Evolutionary conservation across 2,888 invertebrate species (phyloP).

Genomic region (Cephus pulcher): DNA sequence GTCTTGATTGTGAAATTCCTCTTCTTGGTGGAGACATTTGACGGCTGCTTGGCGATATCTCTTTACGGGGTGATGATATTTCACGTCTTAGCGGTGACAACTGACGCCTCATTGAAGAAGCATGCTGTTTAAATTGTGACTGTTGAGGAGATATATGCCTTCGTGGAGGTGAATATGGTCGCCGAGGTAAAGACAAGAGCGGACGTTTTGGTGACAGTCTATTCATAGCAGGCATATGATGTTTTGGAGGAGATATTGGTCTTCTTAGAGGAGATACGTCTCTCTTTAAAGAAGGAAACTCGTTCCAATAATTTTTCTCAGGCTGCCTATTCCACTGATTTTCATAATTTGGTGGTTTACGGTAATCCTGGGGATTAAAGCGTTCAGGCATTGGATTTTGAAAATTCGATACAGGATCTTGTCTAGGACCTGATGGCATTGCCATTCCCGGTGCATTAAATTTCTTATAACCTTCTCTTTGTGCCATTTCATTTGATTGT

Average conservation of each 20-base stretch:
- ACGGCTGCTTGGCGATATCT: slow-evolving; percentile 25
- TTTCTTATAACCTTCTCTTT: slow-evolving; percentile 13
- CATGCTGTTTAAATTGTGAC: slow-evolving; percentile 12
- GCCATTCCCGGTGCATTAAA: slow-evolving; percentile 9
- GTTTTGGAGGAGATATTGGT: slow-evolving; percentile 14
- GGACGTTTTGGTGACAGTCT: slow-evolving; percentile 27
- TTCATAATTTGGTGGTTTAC: slow-evolving; percentile 26
- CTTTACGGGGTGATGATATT: slow-evolving; percentile 22
- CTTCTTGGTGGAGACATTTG: slow-evolving; percentile 19
- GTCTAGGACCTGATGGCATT: slow-evolving; percentile 1
- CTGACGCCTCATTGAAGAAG: slow-evolving; percentile 12
- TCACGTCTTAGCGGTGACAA: slow-evolving; percentile 18
- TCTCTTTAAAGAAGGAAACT: slow-evolving; percentile 11
- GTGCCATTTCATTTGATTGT: slow-evolving; percentile 1
- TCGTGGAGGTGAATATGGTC: slow-evolving; percentile 22
- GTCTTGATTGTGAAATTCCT: slow-evolving; percentile 21
- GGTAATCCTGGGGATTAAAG: slow-evolving; percentile 24
- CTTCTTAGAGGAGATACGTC: slow-evolving; percentile 10
- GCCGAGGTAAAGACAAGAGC: slow-evolving; percentile 34
- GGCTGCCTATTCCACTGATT: slow-evolving; percentile 32
- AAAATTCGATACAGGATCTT: slow-evolving; percentile 15
- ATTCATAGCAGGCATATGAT: slow-evolving; percentile 9
- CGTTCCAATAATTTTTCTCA: slow-evolving; percentile 18
- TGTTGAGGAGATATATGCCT: slow-evolving; percentile 16
- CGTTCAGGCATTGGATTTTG: slow-evolving; percentile 21